Conservation (phyloP, 1,140 invertebrate species). For the Druon quercuslanigerum region DNA sequence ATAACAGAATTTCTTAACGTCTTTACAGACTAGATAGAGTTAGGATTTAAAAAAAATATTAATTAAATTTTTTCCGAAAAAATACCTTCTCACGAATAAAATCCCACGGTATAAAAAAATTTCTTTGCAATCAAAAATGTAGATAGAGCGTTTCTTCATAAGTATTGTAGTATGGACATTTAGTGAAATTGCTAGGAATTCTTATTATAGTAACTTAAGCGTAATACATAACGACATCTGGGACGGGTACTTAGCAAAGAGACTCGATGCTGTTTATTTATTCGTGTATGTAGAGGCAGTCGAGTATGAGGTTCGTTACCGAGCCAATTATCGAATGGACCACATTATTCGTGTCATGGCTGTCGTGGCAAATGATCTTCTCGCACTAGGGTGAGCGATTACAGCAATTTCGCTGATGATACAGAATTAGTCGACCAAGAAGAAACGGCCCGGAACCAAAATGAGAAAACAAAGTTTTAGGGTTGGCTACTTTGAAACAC, state of each 20-base stretch:
- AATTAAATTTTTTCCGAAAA: too few relatives aligned
- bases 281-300: not conserved
- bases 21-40: too few relatives aligned
- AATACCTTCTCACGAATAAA: too few relatives aligned
- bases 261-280: not conserved
- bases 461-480: conserved; percentile 15
- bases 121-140: too few relatives aligned
- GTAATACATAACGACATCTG: not conserved
- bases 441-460: not conserved
- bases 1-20: too few relatives aligned
- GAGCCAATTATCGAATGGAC: conserved; percentile 69
- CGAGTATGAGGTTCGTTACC: conserved; percentile 62
- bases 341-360: conserved; percentile 60
- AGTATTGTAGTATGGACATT: not conserved
- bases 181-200: not conserved
- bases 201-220: not conserved
- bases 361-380: conserved; percentile 62
- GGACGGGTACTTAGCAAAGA: not conserved
- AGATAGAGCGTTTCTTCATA: too few relatives aligned
- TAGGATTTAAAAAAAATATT: too few relatives aligned
- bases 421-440: conserved; percentile 59
- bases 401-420: conserved; percentile 68
- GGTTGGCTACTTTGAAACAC: not conserved
- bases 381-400: conserved; percentile 62
- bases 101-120: too few relatives aligned